A percentile compares a stretch with the other conserved stretches of the same genome.
Conservation (phyloP, 2,888 invertebrate genomes). For the Alcis repandata region DNA sequence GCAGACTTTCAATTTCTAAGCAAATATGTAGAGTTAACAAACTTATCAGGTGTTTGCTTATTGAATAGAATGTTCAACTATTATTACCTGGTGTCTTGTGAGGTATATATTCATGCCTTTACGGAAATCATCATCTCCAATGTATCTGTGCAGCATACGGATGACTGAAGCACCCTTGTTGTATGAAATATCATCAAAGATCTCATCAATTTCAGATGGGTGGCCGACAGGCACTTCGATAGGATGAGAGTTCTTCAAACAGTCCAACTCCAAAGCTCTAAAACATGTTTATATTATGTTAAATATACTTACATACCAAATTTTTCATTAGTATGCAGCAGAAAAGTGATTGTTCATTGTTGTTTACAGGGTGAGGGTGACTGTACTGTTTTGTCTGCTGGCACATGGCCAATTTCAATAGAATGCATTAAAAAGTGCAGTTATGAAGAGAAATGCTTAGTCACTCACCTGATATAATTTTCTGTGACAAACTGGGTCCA, state of each 20-base stretch:
- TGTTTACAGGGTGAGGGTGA: constrained; percentile 54
- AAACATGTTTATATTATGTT: constrained; percentile 53
- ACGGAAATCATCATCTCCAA: constrained; percentile 96
- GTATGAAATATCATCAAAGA: constrained; percentile 99
- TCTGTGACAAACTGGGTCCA: constrained; percentile 98
- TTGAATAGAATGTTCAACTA: neutral
- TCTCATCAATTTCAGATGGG: constrained; percentile 98
- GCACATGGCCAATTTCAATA: constrained; percentile 50
- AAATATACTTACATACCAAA: constrained; percentile 22
- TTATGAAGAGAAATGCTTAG: constrained; percentile 22
- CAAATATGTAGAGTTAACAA: constrained; percentile 1
- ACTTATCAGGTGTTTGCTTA: neutral
- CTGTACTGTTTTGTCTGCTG: constrained; percentile 51
- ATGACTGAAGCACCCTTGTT: constrained; percentile 98
- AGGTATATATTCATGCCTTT: constrained; percentile 97
- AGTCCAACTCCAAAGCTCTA: constrained; percentile 94
- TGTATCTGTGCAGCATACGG: constrained; percentile 97
- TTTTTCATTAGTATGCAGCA: constrained; percentile 39
- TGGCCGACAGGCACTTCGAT: constrained; percentile 98
- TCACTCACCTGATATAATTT: constrained; percentile 89
- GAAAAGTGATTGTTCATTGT: constrained; percentile 39
- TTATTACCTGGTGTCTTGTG: constrained; percentile 89
- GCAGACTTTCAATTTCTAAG: neutral
- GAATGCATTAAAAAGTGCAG: constrained; percentile 23
- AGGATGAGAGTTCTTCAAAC: constrained; percentile 96